Evolutionary conservation across 1,140 invertebrate genomes (phyloP), one percentile per base, ranked within the genome.

Genomic region (Lordiphosa mommai): DNA sequence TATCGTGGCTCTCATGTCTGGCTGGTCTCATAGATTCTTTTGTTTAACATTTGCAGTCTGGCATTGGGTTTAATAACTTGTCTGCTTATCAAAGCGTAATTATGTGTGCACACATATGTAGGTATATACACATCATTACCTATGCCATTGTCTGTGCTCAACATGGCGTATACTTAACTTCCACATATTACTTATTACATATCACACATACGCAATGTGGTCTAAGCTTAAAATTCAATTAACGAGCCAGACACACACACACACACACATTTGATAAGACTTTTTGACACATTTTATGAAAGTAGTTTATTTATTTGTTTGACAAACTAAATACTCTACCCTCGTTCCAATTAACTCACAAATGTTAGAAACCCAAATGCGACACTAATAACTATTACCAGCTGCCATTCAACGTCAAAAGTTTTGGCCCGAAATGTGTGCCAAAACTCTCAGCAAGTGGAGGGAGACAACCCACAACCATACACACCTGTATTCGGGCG

Each of bases 401-500:
- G 23, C 29, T 47, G 46, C 64, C 65, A 66, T 60, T 80, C 76
- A 76, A 82, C 76, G 67, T 82, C 76, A 84, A 82, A 80, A 80
- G 76, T 80, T 80, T 74, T 64, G 17, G 38, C 70, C 23, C 51
- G 60, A 61, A 82, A 67, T 67, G 65, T 68, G 65, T 68, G 64
- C 64, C 60, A 68, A 60, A 69, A 57, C 64, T 68, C 65, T 60
- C 30, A 20, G 33, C 47, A n/a, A n/a, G n/a, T n/a, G n/a, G n/a
- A n/a, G n/a, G n/a, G n/a, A n/a, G n/a, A n/a, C n/a, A n/a, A n/a
- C 37, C 23, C 27, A 6, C 2, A n/a, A 10, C 12, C 44, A 23
- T 57, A 73, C 76, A 51, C 59, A 94, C 94, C 93, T 92, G 88
- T 94, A 94, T 88, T 94, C 93, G 10, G 94, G 93, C 20, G 93